These are phyloP conservation scores for Hyperoodon ampullatus DNA, from an alignment of 2,113 vertebrate species.

Conservation along the genomic window DNA sequence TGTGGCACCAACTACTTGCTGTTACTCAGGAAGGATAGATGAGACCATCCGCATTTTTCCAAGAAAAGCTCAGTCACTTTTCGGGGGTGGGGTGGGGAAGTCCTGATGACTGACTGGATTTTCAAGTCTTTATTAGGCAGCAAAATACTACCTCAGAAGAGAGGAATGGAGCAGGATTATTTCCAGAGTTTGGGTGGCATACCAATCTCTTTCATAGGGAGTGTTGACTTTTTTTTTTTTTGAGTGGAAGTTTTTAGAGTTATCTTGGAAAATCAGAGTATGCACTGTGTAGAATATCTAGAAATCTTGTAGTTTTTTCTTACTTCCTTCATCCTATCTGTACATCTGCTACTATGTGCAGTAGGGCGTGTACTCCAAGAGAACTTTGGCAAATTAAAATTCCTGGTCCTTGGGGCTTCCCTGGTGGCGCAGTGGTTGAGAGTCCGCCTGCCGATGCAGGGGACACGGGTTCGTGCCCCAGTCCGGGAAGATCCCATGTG, in stretches of 20 bases:
- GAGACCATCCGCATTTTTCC: background rate
- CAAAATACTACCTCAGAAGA: background rate
- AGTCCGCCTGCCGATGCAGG: too few relatives aligned
- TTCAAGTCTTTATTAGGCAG: background rate
- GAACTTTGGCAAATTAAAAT: background rate
- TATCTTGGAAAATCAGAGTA: conserved; percentile 3
- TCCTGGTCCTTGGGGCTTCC: background rate
- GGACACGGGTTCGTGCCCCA: too few relatives aligned
- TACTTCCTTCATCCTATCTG: background rate
- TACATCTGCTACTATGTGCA: background rate
- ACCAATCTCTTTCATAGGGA: background rate
- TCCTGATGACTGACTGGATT: background rate
- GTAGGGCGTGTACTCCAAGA: background rate
- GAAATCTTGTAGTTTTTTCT: background rate
- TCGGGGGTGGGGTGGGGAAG: background rate
- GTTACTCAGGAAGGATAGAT: background rate
- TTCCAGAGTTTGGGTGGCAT: conserved; percentile 15
- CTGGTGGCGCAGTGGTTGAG: too few relatives aligned
- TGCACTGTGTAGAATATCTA: background rate
- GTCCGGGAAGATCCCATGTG: too few relatives aligned
- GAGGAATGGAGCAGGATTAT: background rate
- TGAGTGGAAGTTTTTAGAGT: background rate
- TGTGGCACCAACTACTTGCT: background rate
- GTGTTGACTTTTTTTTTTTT: background rate
- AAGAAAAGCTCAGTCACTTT: background rate